Base-by-base conservation (phyloP, 2,888 invertebrate genomes). In the Campoletis raptor region DNA sequence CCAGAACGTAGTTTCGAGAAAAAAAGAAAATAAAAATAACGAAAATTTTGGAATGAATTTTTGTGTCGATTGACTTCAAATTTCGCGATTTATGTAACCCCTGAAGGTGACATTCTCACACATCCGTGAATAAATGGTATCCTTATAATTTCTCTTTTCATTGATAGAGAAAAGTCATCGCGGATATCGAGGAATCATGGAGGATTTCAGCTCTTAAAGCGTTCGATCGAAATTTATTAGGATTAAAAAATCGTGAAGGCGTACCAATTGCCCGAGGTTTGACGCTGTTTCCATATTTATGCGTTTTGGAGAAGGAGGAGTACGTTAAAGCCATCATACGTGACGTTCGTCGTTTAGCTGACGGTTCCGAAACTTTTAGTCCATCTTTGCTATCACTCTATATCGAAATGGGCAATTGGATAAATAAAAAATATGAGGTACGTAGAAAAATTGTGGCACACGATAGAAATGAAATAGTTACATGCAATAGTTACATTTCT, bases 281-380 rank as follows among this genome's bases (percentile, higher is more conserved):
- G 24, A 94, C 96, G 30, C 96, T 97, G n/a, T 96, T 96, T 91
- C 98, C 98, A 0, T 98, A 97, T 92, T 95, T 98, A 9, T 96
- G 95, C 89, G 95, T 96, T 1, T 93, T 98, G 81, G 95, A 96
- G 88, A 95, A 95, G 74, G 91, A 94, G 84, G 94, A 94, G 83
- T 95, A 96, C 91, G 95, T 97, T 3, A 95, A 96, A 72, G 95
- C 97, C 74, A 95, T 97, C 66, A 94, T 97, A 90, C 95, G 96
- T 81, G 97, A 98, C 94, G 95, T 97, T 9, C 96, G 95, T 90
- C 96, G 95, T 90, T 92, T 98, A 15, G 97, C 97, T 0, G 96
- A 97, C 90, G 97, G 97, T 8, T 98, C 98, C 0, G 98, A 98
- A 92, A 96, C 97, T 0, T 98, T 96, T 94, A 98, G 97, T 93